Percentiles rank a stretch among this genome's conserved stretches.
These are phyloP conservation scores for Plecotus auritus DNA, from an alignment of 2,113 vertebrate species.

Conservation along the genomic window DNA sequence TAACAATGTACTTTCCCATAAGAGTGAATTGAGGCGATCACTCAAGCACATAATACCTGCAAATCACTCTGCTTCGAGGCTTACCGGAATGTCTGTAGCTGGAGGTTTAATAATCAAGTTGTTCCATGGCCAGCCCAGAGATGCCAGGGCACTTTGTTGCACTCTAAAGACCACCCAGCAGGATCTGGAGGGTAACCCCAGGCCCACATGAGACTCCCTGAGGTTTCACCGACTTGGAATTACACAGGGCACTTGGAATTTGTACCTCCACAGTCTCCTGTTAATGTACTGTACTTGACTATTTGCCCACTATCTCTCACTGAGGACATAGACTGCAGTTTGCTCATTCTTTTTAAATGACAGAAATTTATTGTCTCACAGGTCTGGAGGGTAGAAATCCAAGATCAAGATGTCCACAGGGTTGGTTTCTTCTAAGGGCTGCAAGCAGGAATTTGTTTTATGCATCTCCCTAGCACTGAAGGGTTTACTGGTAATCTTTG, in stretches of 20 bases:
- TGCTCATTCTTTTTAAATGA: background rate
- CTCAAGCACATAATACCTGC: background rate
- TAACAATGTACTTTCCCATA: background rate
- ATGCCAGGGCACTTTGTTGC: background rate
- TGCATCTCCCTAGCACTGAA: background rate
- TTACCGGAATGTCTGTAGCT: background rate
- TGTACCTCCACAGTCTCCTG: no score
- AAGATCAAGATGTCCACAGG: background rate
- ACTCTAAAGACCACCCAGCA: background rate
- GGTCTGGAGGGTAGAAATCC: background rate
- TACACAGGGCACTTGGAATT: background rate
- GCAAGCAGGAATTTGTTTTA: background rate
- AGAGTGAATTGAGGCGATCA: background rate
- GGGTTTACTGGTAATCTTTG: background rate
- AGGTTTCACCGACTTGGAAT: background rate
- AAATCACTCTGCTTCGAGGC: background rate
- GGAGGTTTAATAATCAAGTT: background rate
- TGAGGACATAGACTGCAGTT: background rate
- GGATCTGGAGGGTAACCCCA: background rate
- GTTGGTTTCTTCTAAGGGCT: background rate
- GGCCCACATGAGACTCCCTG: background rate
- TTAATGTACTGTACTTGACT: background rate
- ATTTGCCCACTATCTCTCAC: background rate
- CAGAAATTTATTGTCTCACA: background rate
- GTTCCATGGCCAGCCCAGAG: background rate